These are phyloP conservation scores for Phainopepla nitens DNA, from an alignment of 2,113 vertebrate genomes.

Conservation along the genomic window DNA sequence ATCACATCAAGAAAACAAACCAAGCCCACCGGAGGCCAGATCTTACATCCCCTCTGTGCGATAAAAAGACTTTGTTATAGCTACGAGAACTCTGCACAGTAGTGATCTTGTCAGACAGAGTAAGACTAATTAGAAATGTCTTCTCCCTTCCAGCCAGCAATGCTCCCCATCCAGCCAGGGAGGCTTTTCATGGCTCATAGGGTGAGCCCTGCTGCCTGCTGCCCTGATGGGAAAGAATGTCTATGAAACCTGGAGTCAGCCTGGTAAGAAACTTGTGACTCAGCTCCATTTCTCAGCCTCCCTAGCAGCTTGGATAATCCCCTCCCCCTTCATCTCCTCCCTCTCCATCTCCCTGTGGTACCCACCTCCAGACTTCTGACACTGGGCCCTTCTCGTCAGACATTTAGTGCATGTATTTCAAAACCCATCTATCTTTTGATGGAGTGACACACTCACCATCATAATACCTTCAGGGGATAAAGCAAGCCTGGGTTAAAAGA, in stretches of 20 bases:
- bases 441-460: not conserved
- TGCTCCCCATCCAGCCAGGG: not conserved
- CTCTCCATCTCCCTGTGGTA: not conserved
- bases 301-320: not conserved
- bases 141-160: not conserved
- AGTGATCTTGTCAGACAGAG: not conserved
- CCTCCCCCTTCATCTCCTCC: not conserved
- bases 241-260: not conserved
- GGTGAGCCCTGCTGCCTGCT: not conserved
- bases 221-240: not conserved
- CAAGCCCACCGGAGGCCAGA: not conserved
- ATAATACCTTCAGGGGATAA: not conserved
- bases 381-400: not conserved
- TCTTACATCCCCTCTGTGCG: not conserved
- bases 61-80: not conserved
- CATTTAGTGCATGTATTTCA: not conserved
- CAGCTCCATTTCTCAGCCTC: not conserved
- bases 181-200: not conserved
- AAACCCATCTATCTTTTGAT: not conserved
- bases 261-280: not conserved
- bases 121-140: not conserved
- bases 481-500: not conserved
- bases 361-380: not conserved
- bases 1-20: not conserved
- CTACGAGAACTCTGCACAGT: not conserved